A percentile compares a stretch with the other conserved stretches of the same genome.
phyloP scores from a whole-genome alignment of 2,888 invertebrate species.

The Cancer borealis region DNA sequence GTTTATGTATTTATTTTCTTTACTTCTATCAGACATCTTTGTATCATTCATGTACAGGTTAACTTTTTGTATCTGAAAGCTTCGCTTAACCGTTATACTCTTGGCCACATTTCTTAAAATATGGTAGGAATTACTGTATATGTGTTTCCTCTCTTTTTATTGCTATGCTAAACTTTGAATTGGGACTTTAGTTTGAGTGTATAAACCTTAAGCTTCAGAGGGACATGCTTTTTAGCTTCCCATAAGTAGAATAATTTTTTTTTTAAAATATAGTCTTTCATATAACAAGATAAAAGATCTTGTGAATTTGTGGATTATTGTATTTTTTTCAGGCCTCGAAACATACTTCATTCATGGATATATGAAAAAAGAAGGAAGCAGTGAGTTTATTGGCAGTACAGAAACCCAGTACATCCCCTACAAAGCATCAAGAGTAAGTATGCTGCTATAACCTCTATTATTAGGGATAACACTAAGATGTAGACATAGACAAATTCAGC shows the following conservation, averaged over 20 bases:
- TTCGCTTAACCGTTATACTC: no score
- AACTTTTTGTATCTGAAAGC: no score
- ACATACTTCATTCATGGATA: constrained; percentile 92
- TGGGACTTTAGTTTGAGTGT: background rate
- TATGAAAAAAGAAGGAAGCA: constrained; percentile 80
- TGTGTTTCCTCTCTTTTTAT: no score
- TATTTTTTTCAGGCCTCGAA: constrained; percentile 81
- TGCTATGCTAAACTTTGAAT: no score
- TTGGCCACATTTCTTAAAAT: no score
- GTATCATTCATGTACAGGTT: no score
- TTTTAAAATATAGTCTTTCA: background rate
- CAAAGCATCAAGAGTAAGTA: constrained; percentile 30
- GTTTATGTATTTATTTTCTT: no score
- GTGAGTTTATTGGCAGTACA: constrained; percentile 35
- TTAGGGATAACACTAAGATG: no score
- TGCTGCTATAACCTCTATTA: background rate
- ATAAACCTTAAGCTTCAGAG: background rate
- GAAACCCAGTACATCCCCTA: constrained; percentile 53
- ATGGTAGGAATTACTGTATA: no score
- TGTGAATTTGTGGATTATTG: background rate
- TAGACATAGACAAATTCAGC: no score
- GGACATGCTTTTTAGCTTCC: background rate
- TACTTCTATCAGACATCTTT: no score
- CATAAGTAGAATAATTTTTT: background rate
- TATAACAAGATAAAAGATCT: background rate